Conservation (phyloP, 2,888 invertebrate species). For the Heteropelma amictum region DNA sequence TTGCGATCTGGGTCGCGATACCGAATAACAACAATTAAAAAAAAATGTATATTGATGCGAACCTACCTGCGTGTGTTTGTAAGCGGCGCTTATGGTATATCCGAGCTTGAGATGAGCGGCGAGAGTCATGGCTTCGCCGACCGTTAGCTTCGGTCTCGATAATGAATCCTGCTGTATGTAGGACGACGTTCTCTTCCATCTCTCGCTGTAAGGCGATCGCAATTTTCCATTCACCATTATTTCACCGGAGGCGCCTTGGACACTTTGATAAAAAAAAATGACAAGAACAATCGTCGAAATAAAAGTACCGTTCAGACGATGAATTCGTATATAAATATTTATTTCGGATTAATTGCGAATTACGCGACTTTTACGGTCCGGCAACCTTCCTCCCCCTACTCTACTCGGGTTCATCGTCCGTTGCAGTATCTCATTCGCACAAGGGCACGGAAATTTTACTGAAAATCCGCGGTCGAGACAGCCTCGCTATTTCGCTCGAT, state of each 20-base stretch:
- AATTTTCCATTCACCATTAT: conserved; percentile 85
- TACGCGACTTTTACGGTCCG: too few relatives aligned
- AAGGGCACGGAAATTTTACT: too few relatives aligned
- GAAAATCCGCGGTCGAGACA: too few relatives aligned
- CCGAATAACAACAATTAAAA: neutral
- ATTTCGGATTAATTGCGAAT: too few relatives aligned
- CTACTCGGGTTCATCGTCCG: too few relatives aligned
- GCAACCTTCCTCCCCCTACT: too few relatives aligned
- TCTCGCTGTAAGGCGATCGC: conserved; percentile 81
- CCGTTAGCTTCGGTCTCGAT: conserved; percentile 86
- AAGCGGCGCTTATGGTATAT: conserved; percentile 82
- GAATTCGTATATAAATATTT: too few relatives aligned
- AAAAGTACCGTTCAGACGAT: too few relatives aligned
- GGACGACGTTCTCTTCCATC: conserved; percentile 86
- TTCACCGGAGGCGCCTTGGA: conserved; percentile 85
- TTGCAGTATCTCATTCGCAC: too few relatives aligned
- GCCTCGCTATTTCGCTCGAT: too few relatives aligned
- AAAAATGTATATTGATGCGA: conserved; percentile 41
- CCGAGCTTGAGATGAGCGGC: conserved; percentile 91
- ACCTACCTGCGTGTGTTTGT: conserved; percentile 87
- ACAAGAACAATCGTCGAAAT: neutral
- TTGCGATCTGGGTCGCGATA: neutral
- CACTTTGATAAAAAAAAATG: conserved; percentile 70
- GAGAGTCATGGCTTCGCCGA: conserved; percentile 89
- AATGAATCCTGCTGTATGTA: conserved; percentile 93